Base-by-base conservation (phyloP, 2,888 invertebrate species). In the Rotaria magnacalcarata region DNA sequence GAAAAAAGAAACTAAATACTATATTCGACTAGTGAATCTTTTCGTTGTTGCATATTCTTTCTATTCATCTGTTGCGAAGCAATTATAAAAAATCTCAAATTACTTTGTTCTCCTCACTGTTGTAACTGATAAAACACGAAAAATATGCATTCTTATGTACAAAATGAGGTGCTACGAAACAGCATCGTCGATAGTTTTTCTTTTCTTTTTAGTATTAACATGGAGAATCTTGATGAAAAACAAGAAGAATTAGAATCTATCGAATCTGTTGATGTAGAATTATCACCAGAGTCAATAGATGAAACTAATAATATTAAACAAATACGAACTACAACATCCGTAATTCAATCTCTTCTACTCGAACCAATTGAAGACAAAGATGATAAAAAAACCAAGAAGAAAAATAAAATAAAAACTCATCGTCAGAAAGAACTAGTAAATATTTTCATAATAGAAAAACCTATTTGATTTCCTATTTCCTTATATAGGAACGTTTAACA, bases 351-450 rank as follows among this genome's bases (percentile, higher is more conserved):
- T 19, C 34, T 34, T 41, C 67, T 41, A 11, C 16, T 41, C 14
- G 34, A 19, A 19, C 7, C 1, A 34, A 14, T 5, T 14, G 16
- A 67, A 41, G 34, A 41, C 5, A 27, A 5, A 34, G 34, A 19
- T 19, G 19, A 67, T 27, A 41, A 60, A 24, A 11, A 41, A 0
- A 34, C 27, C 11, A 27, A 67, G 19, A 41, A 80, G 5, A 80
- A 80, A 2, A 80, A 47, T 24, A 80, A 24, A 34, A 47, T 47
- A 2, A 80, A 47, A 47, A 47, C 47, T n/a, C 3, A 3, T 80
- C 47, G 80, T 80, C 47, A 80, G n/a, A 80, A 80, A 80, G 80
- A 80, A 47, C n/a, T 80, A 14, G 80, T 80, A 47, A 47, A 47
- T n/a, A 80, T 43, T n/a, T 16, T 52, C 16, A 52, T 14, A 52